Evolutionary conservation across 1,140 invertebrate species (phyloP), one percentile per base, ranked within the genome.

Genomic region (Drosophila leontia): DNA sequence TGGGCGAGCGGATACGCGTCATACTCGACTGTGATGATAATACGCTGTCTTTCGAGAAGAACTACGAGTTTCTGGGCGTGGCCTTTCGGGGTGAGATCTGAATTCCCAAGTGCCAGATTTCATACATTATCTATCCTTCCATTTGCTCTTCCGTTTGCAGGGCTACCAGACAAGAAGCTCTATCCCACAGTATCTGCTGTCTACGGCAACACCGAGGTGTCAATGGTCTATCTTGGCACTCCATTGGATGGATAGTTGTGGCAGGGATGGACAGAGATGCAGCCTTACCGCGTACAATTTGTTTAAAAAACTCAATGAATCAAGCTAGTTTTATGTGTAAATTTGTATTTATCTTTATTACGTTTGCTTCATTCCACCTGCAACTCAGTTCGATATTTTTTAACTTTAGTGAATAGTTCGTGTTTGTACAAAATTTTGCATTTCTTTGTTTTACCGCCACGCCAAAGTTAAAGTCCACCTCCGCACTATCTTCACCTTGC

Each of bases 151-250:
- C 56, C 80, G 71, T 41, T 95, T 94, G 56, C 92, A 98, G 97
- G 98, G 74, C 95, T 99, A 92, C 98, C 98, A 75, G 97, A 97
- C 92, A 98, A 97, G 93, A 97, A 96, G 93, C 94, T 99, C 56
- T 99, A 98, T 93, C 99, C 99, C 64, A 97, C 98, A 69, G 97
- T 99, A 67, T 99, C 98, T 63, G 98, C 98, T 58, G 99, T 99
- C 37, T 99, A 99, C 95, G 99, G 98, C 71, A 99, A 99, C 93
- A 99, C 98, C 35, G 99, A 99, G 95, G 98, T 99, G n/a, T 99
- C 98, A 29, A 99, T 99, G 98, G 97, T 99, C n/a, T 99, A 99
- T 93, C 94, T 99, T 78, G 99, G 98, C 69, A 96, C 96, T 51
- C 98, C 98, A 19, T 93, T 98, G 82, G 98, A 99, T 95, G 98